phyloP scores from a whole-genome alignment of 2,797 vertebrate genomes.

The Decapterus maruadsi region DNA sequence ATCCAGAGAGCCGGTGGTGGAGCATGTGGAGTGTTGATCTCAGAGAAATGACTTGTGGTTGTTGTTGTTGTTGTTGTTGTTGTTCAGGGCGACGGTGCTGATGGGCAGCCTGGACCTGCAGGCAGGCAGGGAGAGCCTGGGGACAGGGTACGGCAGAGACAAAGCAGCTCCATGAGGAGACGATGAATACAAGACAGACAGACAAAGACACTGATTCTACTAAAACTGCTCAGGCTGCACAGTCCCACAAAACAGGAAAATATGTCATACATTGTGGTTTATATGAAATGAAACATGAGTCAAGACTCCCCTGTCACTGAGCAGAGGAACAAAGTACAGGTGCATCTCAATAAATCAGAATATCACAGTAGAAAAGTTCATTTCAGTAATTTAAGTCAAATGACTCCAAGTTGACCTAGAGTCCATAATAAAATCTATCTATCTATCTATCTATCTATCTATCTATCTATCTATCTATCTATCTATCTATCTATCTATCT shows the following conservation, averaged over 20 bases:
- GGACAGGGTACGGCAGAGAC: conserved; percentile 87
- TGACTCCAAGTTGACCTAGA: no score
- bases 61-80: no score
- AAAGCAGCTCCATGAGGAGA: background rate
- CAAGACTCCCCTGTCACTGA: background rate
- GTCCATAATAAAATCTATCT: no score
- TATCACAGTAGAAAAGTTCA: no score
- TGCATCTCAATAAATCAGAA: no score
- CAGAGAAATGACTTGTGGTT: conserved; percentile 21
- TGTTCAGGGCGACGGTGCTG: conserved; percentile 88
- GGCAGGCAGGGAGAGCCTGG: conserved; percentile 92
- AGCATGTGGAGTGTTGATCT: conserved; percentile 29
- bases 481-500: no score
- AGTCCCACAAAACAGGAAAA: background rate
- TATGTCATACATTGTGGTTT: background rate
- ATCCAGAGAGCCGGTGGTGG: conserved; percentile 11
- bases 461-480: no score
- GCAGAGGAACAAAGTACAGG: background rate
- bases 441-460: no score
- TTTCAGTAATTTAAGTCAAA: no score
- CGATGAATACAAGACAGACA: background rate
- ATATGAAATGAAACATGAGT: background rate
- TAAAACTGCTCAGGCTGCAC: background rate
- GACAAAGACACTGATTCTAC: background rate
- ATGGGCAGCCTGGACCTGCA: conserved; percentile 86